Evolutionary conservation across 2,888 invertebrate species (phyloP), one percentile per base, ranked within the genome.

Genomic region (Criorhina ranunculi): DNA sequence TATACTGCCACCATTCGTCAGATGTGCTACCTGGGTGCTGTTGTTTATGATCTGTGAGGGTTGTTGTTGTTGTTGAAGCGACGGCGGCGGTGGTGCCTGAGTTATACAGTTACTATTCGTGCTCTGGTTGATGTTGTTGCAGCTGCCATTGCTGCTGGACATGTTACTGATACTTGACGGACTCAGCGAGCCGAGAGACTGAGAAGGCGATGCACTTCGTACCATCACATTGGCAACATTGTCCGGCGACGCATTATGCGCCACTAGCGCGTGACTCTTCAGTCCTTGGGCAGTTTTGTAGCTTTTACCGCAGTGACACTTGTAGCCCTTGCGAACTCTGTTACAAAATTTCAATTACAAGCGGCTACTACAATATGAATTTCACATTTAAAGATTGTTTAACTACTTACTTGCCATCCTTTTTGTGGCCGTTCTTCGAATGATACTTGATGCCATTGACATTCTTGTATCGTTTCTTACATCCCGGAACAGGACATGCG

Each of bases 401-500:
- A 17, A 24, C n/a, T 87, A 94, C 95, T 94, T 90, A 96, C 96
- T 95, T 96, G 91, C 95, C 95, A 89, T 96, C 96, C 91, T 96
- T 96, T 92, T 96, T 96, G 91, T 97, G 97, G 7, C 96, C 96
- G 91, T 96, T 96, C 91, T 96, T 96, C 49, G 96, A 96, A 92
- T 97, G 97, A 91, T 97, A 97, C 90, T 96, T 97, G 89, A 97
- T 96, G 73, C 97, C 97, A 91, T 97, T 97, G 75, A 96, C 95
- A 91, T 97, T 97, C 91, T 97, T 97, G 92, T 97, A 97, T 46
- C 96, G 93, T 90, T 97, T 97, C 91, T 96, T 95, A 92, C 97
- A 97, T 55, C 96, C 96, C 60, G 96, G 96, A 79, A 97, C 95
- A 0, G 96, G 96, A 90, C 97, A 97, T 6, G 95, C 95, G 92